phyloP scores from a whole-genome alignment of 2,797 vertebrate genomes.

The Tenualosa thibaudeaui region DNA sequence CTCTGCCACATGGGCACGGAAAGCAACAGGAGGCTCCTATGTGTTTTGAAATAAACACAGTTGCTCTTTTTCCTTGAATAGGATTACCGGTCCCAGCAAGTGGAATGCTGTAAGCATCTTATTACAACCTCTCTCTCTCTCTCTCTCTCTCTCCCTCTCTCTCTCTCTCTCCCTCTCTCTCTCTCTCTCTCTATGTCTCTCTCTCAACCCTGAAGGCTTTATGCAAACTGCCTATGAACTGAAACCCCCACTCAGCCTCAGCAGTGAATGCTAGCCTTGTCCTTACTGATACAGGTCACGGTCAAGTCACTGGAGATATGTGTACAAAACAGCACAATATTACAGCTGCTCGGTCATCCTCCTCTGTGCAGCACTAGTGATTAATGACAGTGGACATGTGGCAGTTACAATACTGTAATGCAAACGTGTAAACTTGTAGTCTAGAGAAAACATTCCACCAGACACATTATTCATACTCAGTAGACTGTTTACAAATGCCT shows the following conservation, averaged over 20 bases:
- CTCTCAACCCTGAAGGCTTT: slow-evolving; percentile 2
- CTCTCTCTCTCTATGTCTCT: background rate
- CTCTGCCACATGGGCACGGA: background rate
- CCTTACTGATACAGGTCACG: background rate
- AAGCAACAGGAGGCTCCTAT: background rate
- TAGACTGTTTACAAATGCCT: background rate
- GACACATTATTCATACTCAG: background rate
- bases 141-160: background rate
- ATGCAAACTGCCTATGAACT: slow-evolving; percentile 10
- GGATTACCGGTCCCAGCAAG: slow-evolving; percentile 14
- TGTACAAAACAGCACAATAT: slow-evolving; percentile 21
- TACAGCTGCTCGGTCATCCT: background rate
- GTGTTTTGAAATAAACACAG: slow-evolving; percentile 21
- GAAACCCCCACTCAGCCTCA: background rate
- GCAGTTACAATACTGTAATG: background rate
- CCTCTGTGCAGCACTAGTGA: background rate
- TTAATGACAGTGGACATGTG: background rate
- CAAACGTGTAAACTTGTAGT: background rate
- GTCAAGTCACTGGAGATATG: slow-evolving; percentile 15
- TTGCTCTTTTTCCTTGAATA: slow-evolving; percentile 17
- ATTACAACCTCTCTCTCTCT: background rate
- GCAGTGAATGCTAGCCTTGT: slow-evolving; percentile 23
- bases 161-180: background rate
- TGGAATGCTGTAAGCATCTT: slow-evolving; percentile 24
- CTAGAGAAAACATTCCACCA: background rate